Conservation (phyloP, 2,888 invertebrate genomes). For the Chrysotoxum bicinctum region DNA sequence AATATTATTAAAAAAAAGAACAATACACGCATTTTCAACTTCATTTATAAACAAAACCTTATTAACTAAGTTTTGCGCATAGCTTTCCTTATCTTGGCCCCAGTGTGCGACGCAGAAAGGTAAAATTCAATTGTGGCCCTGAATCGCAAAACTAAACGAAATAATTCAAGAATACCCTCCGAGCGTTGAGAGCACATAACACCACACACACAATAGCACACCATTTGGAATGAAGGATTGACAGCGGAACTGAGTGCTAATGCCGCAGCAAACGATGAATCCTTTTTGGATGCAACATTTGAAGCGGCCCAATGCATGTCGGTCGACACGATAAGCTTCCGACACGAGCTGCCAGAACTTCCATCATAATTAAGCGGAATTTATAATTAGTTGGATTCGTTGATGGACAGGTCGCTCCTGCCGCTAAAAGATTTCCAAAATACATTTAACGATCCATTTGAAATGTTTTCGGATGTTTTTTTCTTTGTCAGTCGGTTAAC, state of each 20-base stretch:
- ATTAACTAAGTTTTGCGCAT: too few relatives aligned
- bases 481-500: neutral
- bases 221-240: constrained; percentile 42
- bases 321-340: constrained; percentile 69
- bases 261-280: constrained; percentile 53
- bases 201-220: neutral
- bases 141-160: neutral
- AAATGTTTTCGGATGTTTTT: neutral
- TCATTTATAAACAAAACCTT: too few relatives aligned
- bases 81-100: too few relatives aligned
- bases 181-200: neutral
- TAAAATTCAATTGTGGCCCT: constrained; percentile 31
- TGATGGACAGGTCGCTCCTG: neutral
- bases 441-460: neutral
- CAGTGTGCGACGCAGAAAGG: constrained; percentile 4
- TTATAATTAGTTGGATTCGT: constrained; percentile 54
- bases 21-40: too few relatives aligned
- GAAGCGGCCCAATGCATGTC: constrained; percentile 62
- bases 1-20: too few relatives aligned
- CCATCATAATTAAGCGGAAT: constrained; percentile 70
- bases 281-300: constrained; percentile 61
- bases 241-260: constrained; percentile 65
- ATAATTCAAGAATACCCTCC: neutral
- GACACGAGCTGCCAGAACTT: constrained; percentile 62
- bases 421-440: neutral